Evolutionary conservation across 2,888 invertebrate species (phyloP).

Genomic region (Drosophila mayaguana): DNA sequence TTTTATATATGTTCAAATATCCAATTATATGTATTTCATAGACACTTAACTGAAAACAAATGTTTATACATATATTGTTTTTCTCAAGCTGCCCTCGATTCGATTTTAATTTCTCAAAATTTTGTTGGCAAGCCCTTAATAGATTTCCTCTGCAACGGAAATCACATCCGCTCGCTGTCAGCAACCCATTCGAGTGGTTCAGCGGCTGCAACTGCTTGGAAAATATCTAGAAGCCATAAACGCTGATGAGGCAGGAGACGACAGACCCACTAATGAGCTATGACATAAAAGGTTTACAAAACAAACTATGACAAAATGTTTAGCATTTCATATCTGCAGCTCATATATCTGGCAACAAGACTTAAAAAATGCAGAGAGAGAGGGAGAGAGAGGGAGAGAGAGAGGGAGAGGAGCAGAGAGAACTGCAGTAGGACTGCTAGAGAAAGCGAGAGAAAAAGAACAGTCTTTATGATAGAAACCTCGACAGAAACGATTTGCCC

Average conservation of each 20-base stretch:
- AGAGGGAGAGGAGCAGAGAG: neutral
- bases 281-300: constrained; percentile 71
- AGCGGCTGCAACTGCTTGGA: constrained; percentile 38
- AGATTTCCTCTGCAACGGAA: constrained; percentile 23
- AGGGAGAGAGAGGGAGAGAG: neutral
- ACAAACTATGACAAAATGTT: constrained; percentile 62
- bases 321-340: too few species aligned
- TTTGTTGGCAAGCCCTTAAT: neutral
- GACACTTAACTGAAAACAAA: too few species aligned
- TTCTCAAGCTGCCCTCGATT: neutral
- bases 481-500: constrained; percentile 40
- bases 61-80: too few species aligned
- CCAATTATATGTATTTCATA: too few species aligned
- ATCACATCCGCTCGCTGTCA: constrained; percentile 21
- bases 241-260: constrained; percentile 54
- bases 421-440: neutral
- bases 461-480: constrained; percentile 58
- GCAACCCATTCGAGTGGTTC: constrained; percentile 38
- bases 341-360: constrained; percentile 24
- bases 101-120: neutral
- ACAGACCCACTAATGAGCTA: constrained; percentile 69
- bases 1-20: too few species aligned
- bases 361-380: constrained; percentile 21
- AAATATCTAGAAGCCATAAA: constrained; percentile 61
- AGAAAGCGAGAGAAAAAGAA: constrained; percentile 26